A percentile compares a stretch with the other conserved stretches of the same genome.
Evolutionary conservation across 1,140 invertebrate genomes (phyloP).

Genomic region (Drosophila oshimai): DNA sequence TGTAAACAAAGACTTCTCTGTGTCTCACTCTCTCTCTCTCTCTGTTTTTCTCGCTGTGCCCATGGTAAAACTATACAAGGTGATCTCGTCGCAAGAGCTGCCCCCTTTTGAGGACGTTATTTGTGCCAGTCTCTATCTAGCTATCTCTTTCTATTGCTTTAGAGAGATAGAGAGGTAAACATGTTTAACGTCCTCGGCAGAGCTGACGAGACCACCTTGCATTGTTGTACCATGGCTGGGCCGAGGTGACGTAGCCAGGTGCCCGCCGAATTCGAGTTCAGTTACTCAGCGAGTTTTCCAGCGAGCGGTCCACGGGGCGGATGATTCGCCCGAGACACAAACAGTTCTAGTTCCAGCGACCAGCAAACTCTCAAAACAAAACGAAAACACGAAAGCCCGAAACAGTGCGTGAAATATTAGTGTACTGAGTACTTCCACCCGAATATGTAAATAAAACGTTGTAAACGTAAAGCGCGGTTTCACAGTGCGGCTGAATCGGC

Average conservation of each 20-base stretch:
- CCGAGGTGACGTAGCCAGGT: slow-evolving; percentile 68
- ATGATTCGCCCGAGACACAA: slow-evolving; percentile 3
- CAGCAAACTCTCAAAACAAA: slow-evolving; percentile 31
- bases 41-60: background rate
- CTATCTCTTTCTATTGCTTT: too few species aligned
- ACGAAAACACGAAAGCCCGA: slow-evolving; percentile 15
- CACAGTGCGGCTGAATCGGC: slow-evolving; percentile 25
- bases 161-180: too few species aligned
- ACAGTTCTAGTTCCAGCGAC: slow-evolving; percentile 8
- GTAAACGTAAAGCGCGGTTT: slow-evolving; percentile 40
- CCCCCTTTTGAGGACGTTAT: too few species aligned
- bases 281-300: slow-evolving; percentile 70
- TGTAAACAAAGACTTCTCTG: slow-evolving; percentile 49
- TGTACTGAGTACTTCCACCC: background rate
- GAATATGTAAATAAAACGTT: slow-evolving; percentile 39
- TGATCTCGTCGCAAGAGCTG: too few species aligned
- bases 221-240: too few species aligned
- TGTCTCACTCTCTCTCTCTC: slow-evolving; percentile 5
- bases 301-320: slow-evolving; percentile 50
- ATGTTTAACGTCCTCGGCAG: too few species aligned
- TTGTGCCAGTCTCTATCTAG: too few species aligned
- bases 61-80: too few species aligned
- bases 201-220: too few species aligned
- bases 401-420: slow-evolving; percentile 15
- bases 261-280: slow-evolving; percentile 68